A percentile compares a stretch with the other conserved stretches of the same genome.
These are phyloP conservation scores for Strigamia transsilvanica DNA, from an alignment of 2,888 invertebrate species.

Conservation along the genomic window DNA sequence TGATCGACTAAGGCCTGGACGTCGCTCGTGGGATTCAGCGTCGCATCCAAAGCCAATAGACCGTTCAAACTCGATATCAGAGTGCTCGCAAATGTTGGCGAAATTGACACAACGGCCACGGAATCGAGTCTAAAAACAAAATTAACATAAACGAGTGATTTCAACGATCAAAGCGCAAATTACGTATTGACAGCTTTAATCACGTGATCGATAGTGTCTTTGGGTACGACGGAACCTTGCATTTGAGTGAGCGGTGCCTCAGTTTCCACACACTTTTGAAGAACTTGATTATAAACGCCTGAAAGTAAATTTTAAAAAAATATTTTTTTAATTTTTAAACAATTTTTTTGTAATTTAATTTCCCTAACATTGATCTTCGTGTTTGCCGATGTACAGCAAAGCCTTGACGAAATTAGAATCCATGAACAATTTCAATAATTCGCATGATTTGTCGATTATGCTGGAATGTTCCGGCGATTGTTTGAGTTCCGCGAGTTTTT, in stretches of 20 bases:
- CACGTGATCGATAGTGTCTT: slow-evolving; percentile 58
- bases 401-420: slow-evolving; percentile 62
- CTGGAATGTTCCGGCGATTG: slow-evolving; percentile 61
- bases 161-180: background rate
- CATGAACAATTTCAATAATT: slow-evolving; percentile 61
- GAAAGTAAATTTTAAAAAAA: slow-evolving; percentile 54
- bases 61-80: slow-evolving; percentile 62
- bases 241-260: slow-evolving; percentile 62
- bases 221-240: slow-evolving; percentile 57
- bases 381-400: slow-evolving; percentile 63
- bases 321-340: background rate
- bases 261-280: slow-evolving; percentile 81
- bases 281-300: slow-evolving; percentile 73
- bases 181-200: slow-evolving; percentile 57
- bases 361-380: slow-evolving; percentile 67
- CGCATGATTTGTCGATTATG: slow-evolving; percentile 62
- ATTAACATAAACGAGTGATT: background rate
- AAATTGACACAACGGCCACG: slow-evolving; percentile 48
- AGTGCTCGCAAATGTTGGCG: slow-evolving; percentile 58
- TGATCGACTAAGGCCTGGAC: slow-evolving; percentile 82
- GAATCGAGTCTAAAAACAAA: slow-evolving; percentile 50
- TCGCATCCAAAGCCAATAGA: slow-evolving; percentile 81
- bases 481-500: slow-evolving; percentile 61
- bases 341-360: slow-evolving; percentile 61
- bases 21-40: slow-evolving; percentile 84